A percentile compares a stretch with the other conserved stretches of the same genome.
Conservation (phyloP, 2,113 vertebrate species). For the Chaetorhynchus papuensis region DNA sequence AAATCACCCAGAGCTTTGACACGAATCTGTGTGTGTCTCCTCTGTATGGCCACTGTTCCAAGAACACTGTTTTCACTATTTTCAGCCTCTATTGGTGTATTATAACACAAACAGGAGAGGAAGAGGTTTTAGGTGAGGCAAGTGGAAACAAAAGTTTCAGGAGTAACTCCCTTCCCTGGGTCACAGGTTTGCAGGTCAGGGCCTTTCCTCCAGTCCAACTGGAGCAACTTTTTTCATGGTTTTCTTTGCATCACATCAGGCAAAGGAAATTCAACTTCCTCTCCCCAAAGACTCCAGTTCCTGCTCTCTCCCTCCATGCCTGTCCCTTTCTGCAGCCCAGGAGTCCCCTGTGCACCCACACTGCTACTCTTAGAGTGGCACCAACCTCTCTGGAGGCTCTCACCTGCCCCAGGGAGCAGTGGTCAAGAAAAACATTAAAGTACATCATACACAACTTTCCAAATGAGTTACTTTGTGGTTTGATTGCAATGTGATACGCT, state of each 20-base stretch:
- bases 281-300: neutral
- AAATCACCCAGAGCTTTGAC: neutral
- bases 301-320: neutral
- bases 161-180: neutral
- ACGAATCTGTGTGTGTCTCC: neutral
- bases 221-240: neutral
- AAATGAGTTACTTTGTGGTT: neutral
- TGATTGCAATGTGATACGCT: neutral
- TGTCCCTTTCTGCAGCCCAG: neutral
- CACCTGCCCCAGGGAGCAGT: neutral
- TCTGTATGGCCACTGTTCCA: neutral
- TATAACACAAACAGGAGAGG: neutral
- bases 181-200: neutral
- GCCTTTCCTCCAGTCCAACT: neutral
- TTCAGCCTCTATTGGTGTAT: neutral
- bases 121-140: neutral
- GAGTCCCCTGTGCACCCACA: neutral
- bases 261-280: neutral
- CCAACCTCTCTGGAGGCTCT: neutral
- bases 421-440: neutral
- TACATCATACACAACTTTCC: neutral
- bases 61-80: neutral
- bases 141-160: neutral
- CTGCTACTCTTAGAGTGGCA: too few relatives aligned
- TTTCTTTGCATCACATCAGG: neutral